These are phyloP conservation scores for Andrena camellia DNA, from an alignment of 2,888 invertebrate genomes.

Conservation along the genomic window DNA sequence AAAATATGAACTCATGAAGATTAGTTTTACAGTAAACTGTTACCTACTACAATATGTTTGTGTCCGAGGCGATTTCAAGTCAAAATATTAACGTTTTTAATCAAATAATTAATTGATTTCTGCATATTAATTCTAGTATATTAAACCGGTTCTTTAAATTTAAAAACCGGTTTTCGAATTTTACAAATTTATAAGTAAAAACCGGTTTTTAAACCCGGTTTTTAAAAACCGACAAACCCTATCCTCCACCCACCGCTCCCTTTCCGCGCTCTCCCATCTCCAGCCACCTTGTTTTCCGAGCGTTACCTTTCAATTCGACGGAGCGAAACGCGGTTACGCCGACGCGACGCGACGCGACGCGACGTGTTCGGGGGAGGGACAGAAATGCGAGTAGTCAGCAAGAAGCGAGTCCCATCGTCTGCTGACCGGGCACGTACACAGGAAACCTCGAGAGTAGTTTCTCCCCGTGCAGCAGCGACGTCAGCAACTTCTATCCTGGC, in stretches of 20 bases:
- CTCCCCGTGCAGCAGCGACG: conserved; percentile 48
- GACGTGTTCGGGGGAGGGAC: conserved; percentile 28
- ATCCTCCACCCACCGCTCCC: neutral
- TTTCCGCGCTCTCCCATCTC: neutral
- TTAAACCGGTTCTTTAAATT: too few relatives aligned
- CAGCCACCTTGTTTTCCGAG: conserved; percentile 48
- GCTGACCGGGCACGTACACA: conserved; percentile 66
- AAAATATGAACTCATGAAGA: too few relatives aligned
- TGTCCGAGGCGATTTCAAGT: too few relatives aligned
- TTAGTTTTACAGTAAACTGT: too few relatives aligned
- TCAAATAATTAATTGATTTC: too few relatives aligned
- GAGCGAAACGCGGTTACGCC: conserved; percentile 50
- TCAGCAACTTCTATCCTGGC: conserved; percentile 61
- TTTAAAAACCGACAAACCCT: too few relatives aligned
- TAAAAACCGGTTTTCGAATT: too few relatives aligned
- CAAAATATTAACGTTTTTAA: too few relatives aligned
- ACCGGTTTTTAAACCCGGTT: too few relatives aligned
- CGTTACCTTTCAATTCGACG: conserved; percentile 51
- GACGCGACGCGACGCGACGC: conserved; percentile 7
- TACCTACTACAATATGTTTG: too few relatives aligned
- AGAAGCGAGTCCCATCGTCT: conserved; percentile 59
- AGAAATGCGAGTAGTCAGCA: conserved; percentile 66
- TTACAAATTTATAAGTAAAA: too few relatives aligned
- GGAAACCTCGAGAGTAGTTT: conserved; percentile 65
- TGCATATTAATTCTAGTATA: too few relatives aligned